Conservation (phyloP, 2,113 vertebrate genomes). For the Megatriorchis doriae region DNA sequence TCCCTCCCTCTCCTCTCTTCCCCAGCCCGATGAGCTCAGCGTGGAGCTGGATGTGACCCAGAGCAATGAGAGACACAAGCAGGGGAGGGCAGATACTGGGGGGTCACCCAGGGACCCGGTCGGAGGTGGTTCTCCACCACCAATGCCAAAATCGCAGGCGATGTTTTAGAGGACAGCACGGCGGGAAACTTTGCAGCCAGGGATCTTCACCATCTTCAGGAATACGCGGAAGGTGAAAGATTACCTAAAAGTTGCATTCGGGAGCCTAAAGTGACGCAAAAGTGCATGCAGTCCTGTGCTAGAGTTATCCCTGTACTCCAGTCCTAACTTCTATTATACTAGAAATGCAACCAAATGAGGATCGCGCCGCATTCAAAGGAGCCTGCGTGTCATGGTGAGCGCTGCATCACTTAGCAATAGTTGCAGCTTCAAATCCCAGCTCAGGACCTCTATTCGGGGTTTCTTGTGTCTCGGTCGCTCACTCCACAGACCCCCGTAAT, state of each 20-base stretch:
- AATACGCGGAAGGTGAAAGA: not conserved
- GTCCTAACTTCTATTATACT: not conserved
- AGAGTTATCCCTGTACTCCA: not conserved
- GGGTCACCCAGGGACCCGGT: not conserved
- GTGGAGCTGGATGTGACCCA: fast-evolving
- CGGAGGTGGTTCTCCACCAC: not conserved
- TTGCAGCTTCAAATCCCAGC: not conserved
- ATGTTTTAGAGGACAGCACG: fast-evolving
- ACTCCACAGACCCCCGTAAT: not conserved
- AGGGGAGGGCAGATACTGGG: not conserved
- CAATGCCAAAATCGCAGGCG: not conserved
- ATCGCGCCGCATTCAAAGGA: not conserved
- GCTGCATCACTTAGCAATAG: not conserved
- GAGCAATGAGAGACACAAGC: fast-evolving
- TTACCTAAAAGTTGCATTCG: not conserved
- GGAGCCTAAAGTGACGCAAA: not conserved
- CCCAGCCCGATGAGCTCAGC: not conserved
- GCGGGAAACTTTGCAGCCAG: not conserved
- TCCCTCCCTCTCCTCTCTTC: not conserved
- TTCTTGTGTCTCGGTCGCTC: not conserved
- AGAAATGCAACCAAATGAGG: not conserved
- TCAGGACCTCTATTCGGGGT: not conserved
- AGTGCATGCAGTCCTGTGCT: not conserved
- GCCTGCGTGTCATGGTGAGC: not conserved
- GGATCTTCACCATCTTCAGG: not conserved